These are phyloP conservation scores for Melanerpes formicivorus DNA, from an alignment of 2,113 vertebrate genomes.

Conservation along the genomic window DNA sequence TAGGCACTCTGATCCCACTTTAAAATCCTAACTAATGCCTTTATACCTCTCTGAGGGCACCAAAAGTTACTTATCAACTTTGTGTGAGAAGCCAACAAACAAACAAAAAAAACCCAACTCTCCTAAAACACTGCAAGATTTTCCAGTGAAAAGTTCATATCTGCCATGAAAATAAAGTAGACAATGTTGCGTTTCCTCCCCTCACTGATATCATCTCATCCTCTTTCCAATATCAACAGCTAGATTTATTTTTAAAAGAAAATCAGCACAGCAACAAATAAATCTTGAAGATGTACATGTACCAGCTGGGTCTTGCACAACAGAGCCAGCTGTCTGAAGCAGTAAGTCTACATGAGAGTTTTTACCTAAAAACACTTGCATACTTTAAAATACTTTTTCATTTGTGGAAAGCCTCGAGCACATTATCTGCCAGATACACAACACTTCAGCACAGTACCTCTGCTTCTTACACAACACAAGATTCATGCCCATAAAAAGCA, in stretches of 20 bases:
- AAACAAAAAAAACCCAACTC: fast-evolving
- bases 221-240: neutral
- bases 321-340: neutral
- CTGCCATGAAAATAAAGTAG: neutral
- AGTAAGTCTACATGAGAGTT: neutral
- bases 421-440: neutral
- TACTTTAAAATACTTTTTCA: neutral
- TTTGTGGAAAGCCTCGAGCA: neutral
- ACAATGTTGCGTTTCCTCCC: neutral
- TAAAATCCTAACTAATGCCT: neutral
- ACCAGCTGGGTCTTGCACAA: neutral
- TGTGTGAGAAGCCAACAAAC: neutral
- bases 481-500: neutral
- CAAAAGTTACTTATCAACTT: neutral
- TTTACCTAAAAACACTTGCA: neutral
- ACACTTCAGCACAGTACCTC: neutral
- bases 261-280: neutral
- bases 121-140: neutral
- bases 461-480: neutral
- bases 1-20: neutral
- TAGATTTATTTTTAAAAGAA: neutral
- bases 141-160: neutral
- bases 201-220: neutral
- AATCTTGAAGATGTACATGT: neutral
- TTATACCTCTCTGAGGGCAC: neutral